These are phyloP conservation scores for Thysanoteuthis rhombus DNA, from an alignment of 2,888 invertebrate genomes.

Conservation along the genomic window DNA sequence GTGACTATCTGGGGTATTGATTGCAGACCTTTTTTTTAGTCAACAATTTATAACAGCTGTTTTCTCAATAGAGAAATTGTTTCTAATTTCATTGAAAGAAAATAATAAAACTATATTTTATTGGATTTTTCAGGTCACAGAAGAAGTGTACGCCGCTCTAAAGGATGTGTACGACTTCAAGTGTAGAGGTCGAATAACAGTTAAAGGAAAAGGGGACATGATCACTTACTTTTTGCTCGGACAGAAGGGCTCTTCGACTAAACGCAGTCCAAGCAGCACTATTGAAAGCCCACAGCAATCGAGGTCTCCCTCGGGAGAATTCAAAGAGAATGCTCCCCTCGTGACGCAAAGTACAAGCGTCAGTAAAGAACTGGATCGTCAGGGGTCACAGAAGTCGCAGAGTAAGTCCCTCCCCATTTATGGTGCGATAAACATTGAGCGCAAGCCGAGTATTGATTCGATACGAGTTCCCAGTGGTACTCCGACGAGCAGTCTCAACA, in stretches of 20 bases:
- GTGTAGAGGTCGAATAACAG: conserved; percentile 76
- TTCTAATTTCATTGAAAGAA: too few species aligned
- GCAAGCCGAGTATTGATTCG: conserved; percentile 42
- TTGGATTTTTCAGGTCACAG: conserved; percentile 75
- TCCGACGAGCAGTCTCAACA: conserved; percentile 61
- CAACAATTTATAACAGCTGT: too few species aligned
- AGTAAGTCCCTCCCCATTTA: conserved; percentile 37
- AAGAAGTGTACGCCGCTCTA: conserved; percentile 82
- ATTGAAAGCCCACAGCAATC: conserved; percentile 39
- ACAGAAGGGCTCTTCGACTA: conserved; percentile 41
- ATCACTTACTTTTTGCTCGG: conserved; percentile 84
- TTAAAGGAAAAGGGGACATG: conserved; percentile 93
- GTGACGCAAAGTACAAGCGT: conserved; percentile 39
- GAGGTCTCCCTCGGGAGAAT: conserved; percentile 42
- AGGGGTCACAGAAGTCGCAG: conserved; percentile 45
- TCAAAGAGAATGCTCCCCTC: conserved; percentile 36
- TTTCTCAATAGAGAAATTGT: too few species aligned
- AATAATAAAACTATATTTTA: not conserved
- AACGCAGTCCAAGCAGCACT: conserved; percentile 35
- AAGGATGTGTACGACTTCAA: conserved; percentile 67
- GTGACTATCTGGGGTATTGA: too few species aligned
- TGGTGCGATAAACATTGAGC: conserved; percentile 40
- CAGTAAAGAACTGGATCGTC: conserved; percentile 39
- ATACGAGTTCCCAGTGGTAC: conserved; percentile 48
- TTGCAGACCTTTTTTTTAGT: too few species aligned